Base-by-base conservation (phyloP, 1,140 invertebrate species). In the Drosophila quadrilineata region DNA sequence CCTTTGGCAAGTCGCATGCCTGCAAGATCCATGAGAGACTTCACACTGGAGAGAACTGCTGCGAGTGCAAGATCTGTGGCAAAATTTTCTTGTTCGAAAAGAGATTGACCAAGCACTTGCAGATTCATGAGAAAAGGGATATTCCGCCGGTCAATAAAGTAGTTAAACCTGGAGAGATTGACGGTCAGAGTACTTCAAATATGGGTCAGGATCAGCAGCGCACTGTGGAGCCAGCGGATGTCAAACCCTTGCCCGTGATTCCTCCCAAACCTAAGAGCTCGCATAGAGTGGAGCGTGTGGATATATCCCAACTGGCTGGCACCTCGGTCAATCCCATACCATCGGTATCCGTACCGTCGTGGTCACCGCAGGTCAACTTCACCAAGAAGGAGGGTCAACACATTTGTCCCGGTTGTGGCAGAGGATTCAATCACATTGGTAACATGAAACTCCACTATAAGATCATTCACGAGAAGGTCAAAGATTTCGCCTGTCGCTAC, bases 31-130 rank as follows among this genome's bases (percentile, higher is more conserved):
- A 89, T 16, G 84, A 88, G 31, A 67, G 84, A 19, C 74, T 73
- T 0, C 88, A 89, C 33, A 89, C 88, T n/a, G 93, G 93, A 0
- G 92, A 91, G 40, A 90, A 88, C 29, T 73, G 74, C 43, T 74
- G 74, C 41, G 87, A 85, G 29, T 89, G 87, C 43, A 89, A 87
- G 33, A 85, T 89, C 2, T 89, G 87, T 33, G 79, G 80, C 4
- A 88, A 88, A 38, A 62, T 72, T 2, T 89, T 89, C 33, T 62
- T 88, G 3, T 87, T 76, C 14, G 75, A 82, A 6, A 88, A 88
- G 52, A 60, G 77, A 14, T 48, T 88, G 0, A 87, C 72, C 0
- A 88, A 88, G 50, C 87, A 88, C 41, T 40, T 88, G 26, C 69
- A 88, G 31, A 74, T 79, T 0, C 87, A 88, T 22, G 87, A 88